Evolutionary conservation across 2,888 invertebrate genomes (phyloP), one percentile per base, ranked within the genome.

Genomic region (Neoitamus cyanurus): DNA sequence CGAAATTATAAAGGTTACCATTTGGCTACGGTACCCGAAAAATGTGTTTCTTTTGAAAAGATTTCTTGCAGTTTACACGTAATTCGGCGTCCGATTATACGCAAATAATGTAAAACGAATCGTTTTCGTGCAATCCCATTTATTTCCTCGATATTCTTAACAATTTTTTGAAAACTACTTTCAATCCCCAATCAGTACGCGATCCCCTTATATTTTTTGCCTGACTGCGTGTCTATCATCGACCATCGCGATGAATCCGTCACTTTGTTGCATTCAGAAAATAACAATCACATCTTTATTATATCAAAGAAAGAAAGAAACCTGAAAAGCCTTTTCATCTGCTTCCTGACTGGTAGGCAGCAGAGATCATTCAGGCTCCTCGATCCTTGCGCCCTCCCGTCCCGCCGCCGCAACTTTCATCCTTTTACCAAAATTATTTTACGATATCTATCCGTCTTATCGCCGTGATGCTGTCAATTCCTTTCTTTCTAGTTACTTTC

Each of bases 351-450:
- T 20, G 58, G 6, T 20, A 58, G 25, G 58, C 20, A 25, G 58
- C 58, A 20, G 58, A 2, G 25, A 58, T 0, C 58, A 15, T 20
- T 58, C 58, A 58, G 11, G 20, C 58, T 25, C 20, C 9, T 42
- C n/a, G 42, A 13, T 42, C 6, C 11, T 7, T 46, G 6, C 7
- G 0, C 20, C 20, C 7, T 20, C 48, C 42, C 42, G 4, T 42
- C n/a, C 42, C 20, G 20, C 20, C 20, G 0, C 25, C 58, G 58
- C 0, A 3, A 3, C 9, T 11, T 9, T 58, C 25, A 25, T 58
- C 58, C 58, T 58, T 58, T 58, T 58, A 58, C 58, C 58, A 15
- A 58, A 58, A 58, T 58, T 58, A 58, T 58, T 58, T 58, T 58
- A 20, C 58, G 58, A 58, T 58, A 58, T 58, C 58, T 25, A 25